phyloP scores from a whole-genome alignment of 2,888 invertebrate species.

The Hypomecis atomaria region DNA sequence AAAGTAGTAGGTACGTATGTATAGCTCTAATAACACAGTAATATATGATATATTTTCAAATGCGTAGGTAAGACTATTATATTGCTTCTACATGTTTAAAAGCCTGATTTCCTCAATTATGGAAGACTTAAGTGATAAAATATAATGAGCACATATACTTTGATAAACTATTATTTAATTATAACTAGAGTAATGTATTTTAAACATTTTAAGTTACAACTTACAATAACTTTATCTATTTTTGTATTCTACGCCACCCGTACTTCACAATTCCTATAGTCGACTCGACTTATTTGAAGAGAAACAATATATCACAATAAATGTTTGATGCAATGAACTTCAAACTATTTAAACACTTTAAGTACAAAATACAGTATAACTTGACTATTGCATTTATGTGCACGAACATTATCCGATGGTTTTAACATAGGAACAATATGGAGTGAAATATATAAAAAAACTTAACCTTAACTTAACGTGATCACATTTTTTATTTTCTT shows the following conservation, averaged over 20 bases:
- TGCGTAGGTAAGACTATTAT: conserved; percentile 11
- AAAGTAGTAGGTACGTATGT: conserved; percentile 45
- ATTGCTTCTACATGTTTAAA: conserved; percentile 25
- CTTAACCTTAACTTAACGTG: conserved; percentile 63
- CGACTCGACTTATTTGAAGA: conserved; percentile 61
- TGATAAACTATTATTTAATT: conserved; percentile 38
- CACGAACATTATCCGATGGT: conserved; percentile 64
- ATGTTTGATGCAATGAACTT: conserved; percentile 63
- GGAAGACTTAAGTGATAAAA: conserved; percentile 69
- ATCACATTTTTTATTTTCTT: conserved; percentile 73
- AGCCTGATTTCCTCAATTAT: conserved; percentile 53
- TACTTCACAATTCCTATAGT: conserved; percentile 58
- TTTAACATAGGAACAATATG: conserved; percentile 76
- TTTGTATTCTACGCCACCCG: conserved; percentile 60
- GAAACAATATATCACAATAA: conserved; percentile 78
- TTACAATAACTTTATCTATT: conserved; percentile 21
- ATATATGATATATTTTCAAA: conserved; percentile 27
- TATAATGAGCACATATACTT: conserved; percentile 50
- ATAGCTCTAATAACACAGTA: conserved; percentile 41
- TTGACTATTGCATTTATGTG: conserved; percentile 63
- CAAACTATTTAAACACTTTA: conserved; percentile 63
- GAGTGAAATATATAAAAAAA: conserved; percentile 57
- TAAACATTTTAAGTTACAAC: conserved; percentile 28
- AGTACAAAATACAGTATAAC: conserved; percentile 74
- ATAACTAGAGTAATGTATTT: conserved; percentile 30